Evolutionary conservation across 2,113 vertebrate species (phyloP).

Genomic region (Chlamydotis undulata): DNA sequence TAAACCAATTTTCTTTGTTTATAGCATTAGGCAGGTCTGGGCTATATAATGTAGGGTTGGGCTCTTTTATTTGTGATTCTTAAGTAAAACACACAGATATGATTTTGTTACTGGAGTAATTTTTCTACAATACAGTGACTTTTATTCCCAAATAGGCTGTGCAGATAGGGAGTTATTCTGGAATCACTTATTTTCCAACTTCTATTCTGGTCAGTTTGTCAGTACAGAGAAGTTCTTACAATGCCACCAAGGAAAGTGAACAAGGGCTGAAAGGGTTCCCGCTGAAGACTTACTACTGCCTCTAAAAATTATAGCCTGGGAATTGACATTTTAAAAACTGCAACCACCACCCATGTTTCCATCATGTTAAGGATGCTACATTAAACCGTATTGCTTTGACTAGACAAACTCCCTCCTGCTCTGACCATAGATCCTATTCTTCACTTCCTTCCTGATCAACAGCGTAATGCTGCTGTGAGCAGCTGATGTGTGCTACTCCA

Average conservation of each 20-base stretch:
- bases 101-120: not conserved
- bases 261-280: not conserved
- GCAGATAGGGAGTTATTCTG: not conserved
- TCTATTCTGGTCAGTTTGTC: not conserved
- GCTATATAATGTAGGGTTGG: not conserved
- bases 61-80: not conserved
- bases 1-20: constrained; percentile 1
- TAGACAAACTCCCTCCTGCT: not conserved
- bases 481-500: not conserved
- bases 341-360: not conserved
- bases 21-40: not conserved
- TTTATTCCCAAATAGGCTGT: not conserved
- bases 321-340: not conserved
- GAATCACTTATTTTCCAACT: not conserved
- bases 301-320: not conserved
- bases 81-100: not conserved
- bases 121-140: not conserved
- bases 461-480: not conserved
- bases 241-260: not conserved
- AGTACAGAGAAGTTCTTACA: not conserved
- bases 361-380: not conserved
- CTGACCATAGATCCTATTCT: not conserved
- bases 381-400: not conserved
- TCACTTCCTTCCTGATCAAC: not conserved
- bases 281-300: not conserved